Conservation (phyloP, 2,888 invertebrate species). For the Trissoscelio sp. region DNA sequence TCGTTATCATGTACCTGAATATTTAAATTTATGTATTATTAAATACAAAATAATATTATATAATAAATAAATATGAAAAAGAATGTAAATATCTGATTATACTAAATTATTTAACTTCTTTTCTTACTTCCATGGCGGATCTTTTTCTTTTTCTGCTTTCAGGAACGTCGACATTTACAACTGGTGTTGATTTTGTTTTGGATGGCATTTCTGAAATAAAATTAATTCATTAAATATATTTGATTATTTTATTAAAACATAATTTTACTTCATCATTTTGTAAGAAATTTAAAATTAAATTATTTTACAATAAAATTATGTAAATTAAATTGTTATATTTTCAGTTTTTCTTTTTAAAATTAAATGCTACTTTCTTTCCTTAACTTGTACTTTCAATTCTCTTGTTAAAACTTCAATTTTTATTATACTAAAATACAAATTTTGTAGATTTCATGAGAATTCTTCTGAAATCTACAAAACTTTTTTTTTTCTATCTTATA, state of each 20-base stretch:
- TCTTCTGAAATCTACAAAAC: too few species aligned
- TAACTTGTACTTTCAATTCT: too few species aligned
- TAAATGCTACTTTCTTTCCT: too few species aligned
- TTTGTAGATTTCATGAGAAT: too few species aligned
- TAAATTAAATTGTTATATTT: too few species aligned
- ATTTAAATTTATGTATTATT: neutral
- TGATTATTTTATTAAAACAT: neutral
- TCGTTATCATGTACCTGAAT: conserved; percentile 38
- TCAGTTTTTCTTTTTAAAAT: too few species aligned
- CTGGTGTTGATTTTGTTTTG: conserved; percentile 30
- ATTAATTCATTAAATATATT: neutral
- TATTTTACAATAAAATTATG: too few species aligned
- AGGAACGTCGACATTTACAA: conserved; percentile 34
- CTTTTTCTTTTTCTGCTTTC: conserved; percentile 61
- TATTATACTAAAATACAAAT: too few species aligned
- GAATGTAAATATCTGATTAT: too few species aligned
- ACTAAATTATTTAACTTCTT: neutral
- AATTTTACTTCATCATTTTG: neutral
- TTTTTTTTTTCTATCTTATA: conserved; percentile 35
- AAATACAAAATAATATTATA: neutral
- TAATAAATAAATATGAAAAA: too few species aligned
- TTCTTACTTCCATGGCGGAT: conserved; percentile 41
- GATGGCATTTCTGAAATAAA: conserved; percentile 42
- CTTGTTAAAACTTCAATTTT: too few species aligned
- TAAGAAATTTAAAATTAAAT: neutral